A percentile compares a stretch with the other conserved stretches of the same genome.
phyloP scores from a whole-genome alignment of 2,888 invertebrate species.

The Caradrina clavipalpis region DNA sequence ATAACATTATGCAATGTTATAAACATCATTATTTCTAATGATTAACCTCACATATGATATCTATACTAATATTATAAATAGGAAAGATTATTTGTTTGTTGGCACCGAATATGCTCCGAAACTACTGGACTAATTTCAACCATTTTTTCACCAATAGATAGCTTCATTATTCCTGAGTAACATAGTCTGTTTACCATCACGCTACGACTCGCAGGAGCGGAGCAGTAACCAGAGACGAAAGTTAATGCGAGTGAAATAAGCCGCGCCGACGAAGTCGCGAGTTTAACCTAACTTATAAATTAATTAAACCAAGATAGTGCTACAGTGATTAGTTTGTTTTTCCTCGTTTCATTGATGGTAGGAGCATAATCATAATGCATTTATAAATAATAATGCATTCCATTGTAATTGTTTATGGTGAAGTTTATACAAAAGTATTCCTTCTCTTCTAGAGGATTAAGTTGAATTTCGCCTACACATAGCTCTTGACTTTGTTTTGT shows the following conservation, averaged over 20 bases:
- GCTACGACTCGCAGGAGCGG: too few relatives aligned
- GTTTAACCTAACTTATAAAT: background rate
- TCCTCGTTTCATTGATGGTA: constrained; percentile 33
- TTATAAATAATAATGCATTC: constrained; percentile 12
- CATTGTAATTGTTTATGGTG: background rate
- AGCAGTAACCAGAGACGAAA: too few relatives aligned
- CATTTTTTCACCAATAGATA: too few relatives aligned
- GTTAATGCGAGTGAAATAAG: too few relatives aligned
- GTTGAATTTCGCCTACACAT: constrained; percentile 2
- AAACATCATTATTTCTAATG: constrained; percentile 33
- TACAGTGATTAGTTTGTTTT: constrained; percentile 5
- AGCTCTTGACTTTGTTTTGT: background rate
- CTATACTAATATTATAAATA: too few relatives aligned
- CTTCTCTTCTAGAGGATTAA: background rate
- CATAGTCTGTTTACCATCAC: too few relatives aligned
- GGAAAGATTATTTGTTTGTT: too few relatives aligned
- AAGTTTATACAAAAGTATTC: constrained; percentile 5
- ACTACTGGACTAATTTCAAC: too few relatives aligned
- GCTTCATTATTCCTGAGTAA: too few relatives aligned
- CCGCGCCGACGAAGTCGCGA: too few relatives aligned
- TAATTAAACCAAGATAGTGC: constrained; percentile 14
- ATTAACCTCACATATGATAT: constrained; percentile 16
- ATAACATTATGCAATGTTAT: constrained; percentile 42
- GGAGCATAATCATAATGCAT: constrained; percentile 6
- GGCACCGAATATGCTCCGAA: too few relatives aligned